These are phyloP conservation scores for Chaetogeoica ovagalla DNA, from an alignment of 2,888 invertebrate genomes.

Conservation along the genomic window DNA sequence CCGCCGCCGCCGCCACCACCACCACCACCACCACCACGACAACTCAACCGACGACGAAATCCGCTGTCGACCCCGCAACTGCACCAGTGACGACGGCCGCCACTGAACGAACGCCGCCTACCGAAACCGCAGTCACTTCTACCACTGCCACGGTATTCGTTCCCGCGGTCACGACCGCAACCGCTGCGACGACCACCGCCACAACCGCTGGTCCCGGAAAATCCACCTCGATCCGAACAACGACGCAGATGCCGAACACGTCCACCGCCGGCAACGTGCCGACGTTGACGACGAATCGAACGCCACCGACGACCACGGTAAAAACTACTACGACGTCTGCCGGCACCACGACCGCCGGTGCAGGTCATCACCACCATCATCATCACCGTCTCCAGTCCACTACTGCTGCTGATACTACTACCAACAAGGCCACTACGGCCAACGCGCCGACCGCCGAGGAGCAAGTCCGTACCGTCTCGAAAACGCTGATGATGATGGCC, in stretches of 20 bases:
- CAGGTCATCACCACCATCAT: background rate
- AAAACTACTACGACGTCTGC: background rate
- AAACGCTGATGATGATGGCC: background rate
- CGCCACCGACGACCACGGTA: background rate
- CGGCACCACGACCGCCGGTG: background rate
- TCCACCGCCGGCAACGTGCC: background rate
- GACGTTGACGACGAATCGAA: slow-evolving; percentile 34
- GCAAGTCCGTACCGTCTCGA: background rate
- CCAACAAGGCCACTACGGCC: background rate
- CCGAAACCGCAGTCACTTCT: slow-evolving; percentile 55
- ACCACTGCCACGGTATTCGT: slow-evolving; percentile 22
- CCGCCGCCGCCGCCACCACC: background rate
- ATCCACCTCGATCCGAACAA: too few relatives aligned
- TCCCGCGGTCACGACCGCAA: slow-evolving; percentile 48
- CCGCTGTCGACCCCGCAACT: slow-evolving; percentile 46
- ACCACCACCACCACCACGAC: slow-evolving; percentile 37
- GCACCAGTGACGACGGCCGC: slow-evolving; percentile 54
- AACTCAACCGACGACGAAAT: slow-evolving; percentile 6
- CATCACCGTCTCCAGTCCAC: background rate
- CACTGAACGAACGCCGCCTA: slow-evolving; percentile 55
- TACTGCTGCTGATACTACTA: background rate
- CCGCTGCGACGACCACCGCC: slow-evolving; percentile 49
- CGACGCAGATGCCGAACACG: slow-evolving; percentile 25
- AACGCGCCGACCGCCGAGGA: background rate
- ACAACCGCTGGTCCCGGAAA: slow-evolving; percentile 12